These are phyloP conservation scores for Glossosoma conforme DNA, from an alignment of 1,140 invertebrate genomes.

Conservation along the genomic window DNA sequence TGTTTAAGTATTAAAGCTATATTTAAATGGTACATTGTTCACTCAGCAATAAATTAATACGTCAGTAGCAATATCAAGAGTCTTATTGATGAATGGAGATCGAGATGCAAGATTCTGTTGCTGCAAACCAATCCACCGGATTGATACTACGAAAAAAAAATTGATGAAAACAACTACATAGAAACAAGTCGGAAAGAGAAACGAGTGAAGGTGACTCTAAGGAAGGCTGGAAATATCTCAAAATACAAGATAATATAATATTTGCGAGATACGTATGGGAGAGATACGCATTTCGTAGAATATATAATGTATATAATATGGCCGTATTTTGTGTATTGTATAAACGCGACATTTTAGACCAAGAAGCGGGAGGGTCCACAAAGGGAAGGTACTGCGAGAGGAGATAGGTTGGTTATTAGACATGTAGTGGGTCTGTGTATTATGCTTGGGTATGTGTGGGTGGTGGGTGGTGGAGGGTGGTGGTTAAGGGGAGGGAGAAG, in stretches of 20 bases:
- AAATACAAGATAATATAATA: not conserved
- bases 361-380: conserved; percentile 8
- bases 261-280: not conserved
- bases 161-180: too few relatives aligned
- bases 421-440: conserved; percentile 3
- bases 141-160: too few relatives aligned
- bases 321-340: not conserved
- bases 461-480: not conserved
- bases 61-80: too few relatives aligned
- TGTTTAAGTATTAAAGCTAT: too few relatives aligned
- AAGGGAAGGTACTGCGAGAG: conserved; percentile 10
- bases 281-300: not conserved
- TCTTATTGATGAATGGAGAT: too few relatives aligned
- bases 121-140: too few relatives aligned
- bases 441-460: not conserved
- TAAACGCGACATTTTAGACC: conserved; percentile 7
- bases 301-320: not conserved
- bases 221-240: too few relatives aligned
- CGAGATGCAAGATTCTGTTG: too few relatives aligned
- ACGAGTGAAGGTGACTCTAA: too few relatives aligned
- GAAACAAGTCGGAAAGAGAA: too few relatives aligned
- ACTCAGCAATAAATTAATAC: too few relatives aligned
- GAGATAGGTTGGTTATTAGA: conserved; percentile 26
- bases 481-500: not conserved
- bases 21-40: too few relatives aligned